Base-by-base conservation (phyloP, 2,797 vertebrate genomes). In the Oreonectes daqikongensis region DNA sequence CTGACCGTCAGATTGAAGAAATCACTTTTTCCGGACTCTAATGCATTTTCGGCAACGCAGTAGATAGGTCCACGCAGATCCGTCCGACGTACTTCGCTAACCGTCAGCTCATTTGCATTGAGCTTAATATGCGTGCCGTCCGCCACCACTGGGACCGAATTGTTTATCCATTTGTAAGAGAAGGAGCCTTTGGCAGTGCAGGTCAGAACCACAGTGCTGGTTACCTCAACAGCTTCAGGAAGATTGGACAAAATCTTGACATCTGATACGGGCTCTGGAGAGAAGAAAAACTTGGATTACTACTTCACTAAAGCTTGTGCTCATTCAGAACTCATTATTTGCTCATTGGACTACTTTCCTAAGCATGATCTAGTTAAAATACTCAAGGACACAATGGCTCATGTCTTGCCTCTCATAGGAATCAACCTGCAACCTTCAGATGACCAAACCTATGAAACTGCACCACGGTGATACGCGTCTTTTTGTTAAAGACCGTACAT, bases 131-230 rank as follows among this genome's bases (percentile, higher is more conserved):
- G 86, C 0, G 26, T 42, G 55, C 60, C 79, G 5, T 89, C 87
- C 0, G 0, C 3, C 4, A 2, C 0, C 0, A 92, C 7, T 3
- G 68, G 5, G 0, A 0, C 0, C 2, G 80, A 68, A 63, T 67
- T 81, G 0, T 88, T 90, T 3, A 20, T 0, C 92, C 91, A 93
- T 50, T 1, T 17, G 85, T 90, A 92, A 1, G 11, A 75, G 55
- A n/a, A 77, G 70, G 91, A 90, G 20, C 92, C 92, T 70, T 83
- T 84, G 0, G 88, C 87, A 0, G 74, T 4, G 80, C 92, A 93
- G 67, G 26, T 87, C 2, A 93, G 88, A 3, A 77, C 32, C 79
- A 93, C 86, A 0, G 88, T 87, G 86, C 72, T 84, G 81, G 84
- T 87, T 14, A 63, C 0, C 69, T 93, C 91, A 0, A 90, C 57